These are phyloP conservation scores for Eurois occulta DNA, from an alignment of 2,888 invertebrate genomes.

Conservation along the genomic window DNA sequence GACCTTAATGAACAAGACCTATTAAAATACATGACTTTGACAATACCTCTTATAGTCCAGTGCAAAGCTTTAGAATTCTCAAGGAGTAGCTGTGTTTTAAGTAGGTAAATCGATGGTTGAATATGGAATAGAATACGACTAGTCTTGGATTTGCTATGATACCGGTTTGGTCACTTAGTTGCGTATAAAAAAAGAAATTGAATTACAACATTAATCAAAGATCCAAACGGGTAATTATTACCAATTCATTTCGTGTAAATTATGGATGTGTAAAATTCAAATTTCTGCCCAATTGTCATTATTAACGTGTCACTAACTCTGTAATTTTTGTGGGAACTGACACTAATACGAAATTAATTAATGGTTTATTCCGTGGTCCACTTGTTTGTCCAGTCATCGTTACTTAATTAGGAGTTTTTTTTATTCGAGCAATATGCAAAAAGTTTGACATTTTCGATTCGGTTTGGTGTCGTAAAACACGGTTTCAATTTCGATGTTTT, in stretches of 20 bases:
- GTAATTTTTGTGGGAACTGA: conserved; percentile 69
- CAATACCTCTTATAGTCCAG: background rate
- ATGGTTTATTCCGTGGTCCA: conserved; percentile 71
- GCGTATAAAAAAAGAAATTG: background rate
- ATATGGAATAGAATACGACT: background rate
- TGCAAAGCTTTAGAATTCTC: conserved; percentile 1
- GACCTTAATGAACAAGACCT: conserved; percentile 56
- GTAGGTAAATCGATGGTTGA: background rate
- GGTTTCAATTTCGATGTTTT: conserved; percentile 28
- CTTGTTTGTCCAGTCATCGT: conserved; percentile 76
- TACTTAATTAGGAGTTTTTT: conserved; percentile 69
- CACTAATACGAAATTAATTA: conserved; percentile 76
- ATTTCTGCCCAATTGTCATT: conserved; percentile 57
- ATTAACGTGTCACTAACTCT: conserved; percentile 72
- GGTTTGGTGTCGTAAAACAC: conserved; percentile 27
- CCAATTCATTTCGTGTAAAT: conserved; percentile 38
- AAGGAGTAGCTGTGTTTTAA: background rate
- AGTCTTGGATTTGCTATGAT: background rate
- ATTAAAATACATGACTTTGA: conserved; percentile 42
- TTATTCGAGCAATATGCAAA: conserved; percentile 45
- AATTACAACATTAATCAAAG: conserved; percentile 33
- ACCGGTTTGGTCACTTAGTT: conserved; percentile 16
- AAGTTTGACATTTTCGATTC: conserved; percentile 47
- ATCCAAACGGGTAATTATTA: conserved; percentile 24
- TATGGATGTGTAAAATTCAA: conserved; percentile 30